These are phyloP conservation scores for Sternotherus odoratus DNA, from an alignment of 2,797 vertebrate species.

Conservation along the genomic window DNA sequence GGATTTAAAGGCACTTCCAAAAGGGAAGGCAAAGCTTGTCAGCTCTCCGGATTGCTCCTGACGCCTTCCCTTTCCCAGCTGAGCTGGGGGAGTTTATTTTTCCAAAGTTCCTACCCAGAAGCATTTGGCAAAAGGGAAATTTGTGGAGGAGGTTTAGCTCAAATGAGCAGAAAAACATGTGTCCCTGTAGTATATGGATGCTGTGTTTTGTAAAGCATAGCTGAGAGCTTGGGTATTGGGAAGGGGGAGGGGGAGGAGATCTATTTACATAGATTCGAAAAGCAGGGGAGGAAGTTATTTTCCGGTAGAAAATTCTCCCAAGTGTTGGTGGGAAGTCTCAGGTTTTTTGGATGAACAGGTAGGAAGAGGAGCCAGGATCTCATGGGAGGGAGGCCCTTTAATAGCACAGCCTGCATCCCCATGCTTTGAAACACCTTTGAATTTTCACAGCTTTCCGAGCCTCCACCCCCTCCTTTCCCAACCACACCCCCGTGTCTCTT, in stretches of 20 bases:
- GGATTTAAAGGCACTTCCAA: slow-evolving; percentile 14
- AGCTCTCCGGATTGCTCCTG: background rate
- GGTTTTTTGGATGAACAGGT: background rate
- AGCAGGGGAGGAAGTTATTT: background rate
- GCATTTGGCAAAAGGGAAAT: slow-evolving; percentile 65
- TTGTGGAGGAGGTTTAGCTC: slow-evolving; percentile 69
- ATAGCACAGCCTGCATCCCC: background rate
- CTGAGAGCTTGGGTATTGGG: slow-evolving; percentile 40
- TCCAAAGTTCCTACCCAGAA: slow-evolving; percentile 75
- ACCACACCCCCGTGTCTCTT: rapidly evolving
- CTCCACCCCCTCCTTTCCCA: background rate
- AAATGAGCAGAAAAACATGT: slow-evolving; percentile 70
- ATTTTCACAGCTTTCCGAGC: background rate
- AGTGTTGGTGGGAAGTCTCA: background rate
- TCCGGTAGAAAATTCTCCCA: background rate
- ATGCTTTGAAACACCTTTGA: background rate
- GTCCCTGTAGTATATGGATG: slow-evolving; percentile 27
- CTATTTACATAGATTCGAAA: background rate
- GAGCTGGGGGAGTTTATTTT: slow-evolving; percentile 70
- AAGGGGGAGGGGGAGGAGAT: background rate
- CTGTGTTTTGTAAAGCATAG: background rate
- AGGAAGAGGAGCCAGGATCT: background rate
- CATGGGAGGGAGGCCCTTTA: background rate
- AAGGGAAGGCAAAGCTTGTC: background rate
- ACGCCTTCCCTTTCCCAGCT: background rate